Evolutionary conservation across 2,113 vertebrate species (phyloP).

Genomic region (Poicephalus gulielmi): DNA sequence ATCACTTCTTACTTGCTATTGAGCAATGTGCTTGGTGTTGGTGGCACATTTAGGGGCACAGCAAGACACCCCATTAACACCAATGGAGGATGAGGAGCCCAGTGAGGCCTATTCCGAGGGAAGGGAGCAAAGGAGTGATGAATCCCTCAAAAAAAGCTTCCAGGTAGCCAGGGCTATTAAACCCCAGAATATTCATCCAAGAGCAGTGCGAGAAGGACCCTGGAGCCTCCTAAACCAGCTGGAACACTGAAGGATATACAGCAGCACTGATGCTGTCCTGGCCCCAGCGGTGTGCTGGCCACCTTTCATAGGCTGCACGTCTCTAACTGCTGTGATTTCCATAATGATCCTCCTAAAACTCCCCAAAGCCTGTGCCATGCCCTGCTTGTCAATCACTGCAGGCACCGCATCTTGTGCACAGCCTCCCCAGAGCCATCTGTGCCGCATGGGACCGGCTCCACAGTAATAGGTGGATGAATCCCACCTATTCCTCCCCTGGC

Average conservation of each 20-base stretch:
- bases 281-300: not conserved
- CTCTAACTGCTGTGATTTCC: not conserved
- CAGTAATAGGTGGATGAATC: not conserved
- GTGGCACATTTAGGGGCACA: not conserved
- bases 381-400: not conserved
- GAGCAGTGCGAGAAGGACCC: not conserved
- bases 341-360: not conserved
- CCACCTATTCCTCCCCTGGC: not conserved
- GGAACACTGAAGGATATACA: not conserved
- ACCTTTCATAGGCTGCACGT: not conserved
- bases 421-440: not conserved
- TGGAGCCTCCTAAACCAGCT: not conserved
- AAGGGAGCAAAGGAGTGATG: not conserved
- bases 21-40: not conserved
- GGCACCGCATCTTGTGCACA: not conserved
- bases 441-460: fast-evolving
- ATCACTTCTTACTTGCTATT: fast-evolving
- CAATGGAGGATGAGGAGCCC: not conserved
- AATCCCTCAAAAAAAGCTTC: not conserved
- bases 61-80: not conserved
- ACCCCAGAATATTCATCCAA: not conserved
- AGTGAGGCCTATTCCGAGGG: fast-evolving
- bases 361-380: not conserved
- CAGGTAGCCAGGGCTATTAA: not conserved
- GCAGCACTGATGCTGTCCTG: not conserved